phyloP scores from a whole-genome alignment of 1,140 invertebrate species.

The Drosophila ogumai region DNA sequence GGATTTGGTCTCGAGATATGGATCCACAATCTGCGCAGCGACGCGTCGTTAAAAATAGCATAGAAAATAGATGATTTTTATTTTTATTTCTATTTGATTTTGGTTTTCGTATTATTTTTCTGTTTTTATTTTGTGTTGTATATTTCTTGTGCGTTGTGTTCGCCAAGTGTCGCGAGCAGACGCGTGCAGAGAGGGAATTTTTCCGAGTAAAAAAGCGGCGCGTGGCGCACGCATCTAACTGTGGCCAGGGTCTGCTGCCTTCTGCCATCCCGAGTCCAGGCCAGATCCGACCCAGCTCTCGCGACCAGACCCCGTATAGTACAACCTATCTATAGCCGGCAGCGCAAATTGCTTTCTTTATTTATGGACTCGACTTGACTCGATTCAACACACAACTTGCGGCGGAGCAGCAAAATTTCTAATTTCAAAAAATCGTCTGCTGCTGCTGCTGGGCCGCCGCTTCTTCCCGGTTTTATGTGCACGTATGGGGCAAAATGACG shows the following conservation, averaged over 20 bases:
- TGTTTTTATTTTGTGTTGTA: slow-evolving; percentile 32
- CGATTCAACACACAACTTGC: slow-evolving; percentile 35
- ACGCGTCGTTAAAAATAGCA: slow-evolving; percentile 74
- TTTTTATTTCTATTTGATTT: slow-evolving; percentile 56
- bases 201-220: slow-evolving; percentile 60
- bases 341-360: slow-evolving; percentile 78
- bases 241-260: slow-evolving; percentile 67
- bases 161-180: slow-evolving; percentile 61
- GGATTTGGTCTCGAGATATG: slow-evolving; percentile 90
- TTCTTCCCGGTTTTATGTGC: slow-evolving; percentile 46
- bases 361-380: slow-evolving; percentile 77
- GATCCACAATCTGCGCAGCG: slow-evolving; percentile 88
- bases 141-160: slow-evolving; percentile 15
- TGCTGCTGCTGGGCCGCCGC: slow-evolving; percentile 3
- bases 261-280: slow-evolving; percentile 61
- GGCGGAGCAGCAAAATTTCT: slow-evolving; percentile 64
- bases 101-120: slow-evolving; percentile 26
- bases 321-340: slow-evolving; percentile 69
- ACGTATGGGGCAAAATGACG: slow-evolving; percentile 53
- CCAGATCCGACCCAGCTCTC: slow-evolving; percentile 28
- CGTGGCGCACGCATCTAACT: slow-evolving; percentile 77
- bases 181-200: slow-evolving; percentile 47
- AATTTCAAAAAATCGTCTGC: slow-evolving; percentile 68
- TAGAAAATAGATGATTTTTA: slow-evolving; percentile 63
- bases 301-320: slow-evolving; percentile 16